Base-by-base conservation (phyloP, 2,113 vertebrate genomes). In the Capra hircus region DNA sequence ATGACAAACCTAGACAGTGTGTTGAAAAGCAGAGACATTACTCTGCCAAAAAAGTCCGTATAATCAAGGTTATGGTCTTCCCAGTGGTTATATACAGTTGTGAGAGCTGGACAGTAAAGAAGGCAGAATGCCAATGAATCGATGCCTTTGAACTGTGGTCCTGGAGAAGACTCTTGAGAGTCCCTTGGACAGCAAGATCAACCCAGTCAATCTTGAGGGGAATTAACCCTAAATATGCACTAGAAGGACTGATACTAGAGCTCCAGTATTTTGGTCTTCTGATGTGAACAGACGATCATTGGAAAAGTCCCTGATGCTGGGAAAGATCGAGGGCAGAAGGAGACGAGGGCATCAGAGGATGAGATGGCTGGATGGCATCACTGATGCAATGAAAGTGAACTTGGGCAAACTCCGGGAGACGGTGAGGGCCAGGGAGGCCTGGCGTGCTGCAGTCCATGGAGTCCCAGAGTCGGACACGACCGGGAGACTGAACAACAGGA, bases 381-480 rank as follows among this genome's bases (percentile, higher is more conserved):
- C n/a, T 0, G 67, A 74, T 40, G n/a, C n/a, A 40, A 23, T 74
- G 67, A 23, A 40, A 40, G 67, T 23, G 67, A 40, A 74, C 36
- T 40, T 74, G 67, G 67, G n/a, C 10, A 6, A 36, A 40, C 19
- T 23, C 19, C 0, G 0, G 19, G 67, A 40, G n/a, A 40, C 5
- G 2, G 33, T 23, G n/a, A 74, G 67, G 67, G 67, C 12, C 67
- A 71, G 19, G 36, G 19, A 71, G 67, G 67, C 67, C n/a, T 40
- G n/a, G 67, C 5, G 5, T 40, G n/a, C n/a, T 23, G 19, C 67
- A 40, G 21, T 74, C 67, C n/a, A 40, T 23, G 19, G n/a, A 1
- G 10, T 23, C 19, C 36, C 36, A 74, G n/a, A 40, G 10, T 40
- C 1, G 0, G n/a, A 23, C 19, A 40, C 0, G 5, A 74, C n/a